Conservation (phyloP, 1,140 invertebrate species). For the Macrobrachium nipponense region DNA sequence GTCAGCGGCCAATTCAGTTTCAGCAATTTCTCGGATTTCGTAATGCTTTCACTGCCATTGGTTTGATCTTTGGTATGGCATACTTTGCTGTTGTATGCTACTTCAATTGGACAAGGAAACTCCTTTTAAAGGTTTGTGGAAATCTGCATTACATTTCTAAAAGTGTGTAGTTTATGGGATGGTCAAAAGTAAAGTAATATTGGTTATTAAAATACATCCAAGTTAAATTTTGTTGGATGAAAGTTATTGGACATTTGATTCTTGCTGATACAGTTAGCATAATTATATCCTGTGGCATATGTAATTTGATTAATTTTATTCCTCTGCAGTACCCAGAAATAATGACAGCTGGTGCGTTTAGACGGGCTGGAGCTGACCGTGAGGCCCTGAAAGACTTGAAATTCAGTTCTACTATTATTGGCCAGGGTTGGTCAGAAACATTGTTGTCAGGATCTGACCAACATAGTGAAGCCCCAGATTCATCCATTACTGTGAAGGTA, state of each 20-base stretch:
- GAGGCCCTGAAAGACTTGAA: slow-evolving; percentile 23
- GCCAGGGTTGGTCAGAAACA: slow-evolving; percentile 47
- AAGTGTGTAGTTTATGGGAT: too few relatives aligned
- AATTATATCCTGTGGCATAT: neutral
- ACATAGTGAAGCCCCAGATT: slow-evolving; percentile 33
- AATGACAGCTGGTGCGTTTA: slow-evolving; percentile 46
- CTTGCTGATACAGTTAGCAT: neutral
- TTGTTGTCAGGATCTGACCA: slow-evolving; percentile 27
- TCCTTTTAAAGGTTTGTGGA: slow-evolving; percentile 54
- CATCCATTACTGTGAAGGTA: slow-evolving; percentile 46
- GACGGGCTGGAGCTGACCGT: slow-evolving; percentile 30
- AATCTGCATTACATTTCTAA: neutral
- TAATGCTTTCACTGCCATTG: slow-evolving; percentile 34
- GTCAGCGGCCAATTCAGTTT: slow-evolving; percentile 53
- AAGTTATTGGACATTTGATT: neutral
- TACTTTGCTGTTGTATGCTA: slow-evolving; percentile 52
- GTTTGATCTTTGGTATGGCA: slow-evolving; percentile 46
- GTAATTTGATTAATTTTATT: neutral
- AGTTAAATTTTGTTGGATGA: neutral
- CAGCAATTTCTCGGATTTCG: slow-evolving; percentile 33
- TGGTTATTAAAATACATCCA: neutral
- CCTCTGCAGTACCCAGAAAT: slow-evolving; percentile 43
- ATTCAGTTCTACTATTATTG: slow-evolving; percentile 41
- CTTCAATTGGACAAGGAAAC: slow-evolving; percentile 56
- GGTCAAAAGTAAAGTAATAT: neutral